Evolutionary conservation across 2,888 invertebrate species (phyloP), one percentile per base, ranked within the genome.

Genomic region (Amblyjoppa proteus): DNA sequence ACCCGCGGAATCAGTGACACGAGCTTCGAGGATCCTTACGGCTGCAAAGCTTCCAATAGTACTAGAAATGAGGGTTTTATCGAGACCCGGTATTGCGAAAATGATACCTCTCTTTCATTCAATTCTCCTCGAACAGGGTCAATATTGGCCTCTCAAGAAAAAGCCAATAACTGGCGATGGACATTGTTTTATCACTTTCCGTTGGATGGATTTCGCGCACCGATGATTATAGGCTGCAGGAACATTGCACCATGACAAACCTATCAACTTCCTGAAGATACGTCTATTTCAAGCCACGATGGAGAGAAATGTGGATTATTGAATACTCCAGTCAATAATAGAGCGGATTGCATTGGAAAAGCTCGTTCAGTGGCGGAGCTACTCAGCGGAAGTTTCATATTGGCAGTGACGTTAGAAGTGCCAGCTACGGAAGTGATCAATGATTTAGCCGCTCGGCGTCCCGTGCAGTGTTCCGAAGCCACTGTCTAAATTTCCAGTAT

Each of bases 21-120:
- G n/a, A 25, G 20, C 64, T 38, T 66, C 66, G 34, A 66, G 51
- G 20, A 49, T 64, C 34, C 75, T 76, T 16, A 64, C 49, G 5
- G 11, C 69, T 45, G 11, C 20, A 64, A n/a, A 49, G 64, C 34
- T 13, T 31, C n/a, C 75, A 11, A 25, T 76, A 16, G n/a, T n/a
- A 66, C 66, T 34, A n/a, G 51, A 51, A 64, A 76, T 38, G 75
- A 64, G 51, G n/a, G 34, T 49, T 66, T 58, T 51, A 66, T 76
- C 49, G 31, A 66, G 64, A 11, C 38, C 51, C 25, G 53, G 64
- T 76, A 51, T 51, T 53, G 66, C 25, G 51, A 51, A 20, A 38
- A 34, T 20, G 34, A 51, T 66, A 34, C 11, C 31, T 51, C 51
- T 64, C 34, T 51, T 66, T 51, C 5, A 13, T 31, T 49, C 7